Evolutionary conservation across 1,140 invertebrate species (phyloP).

Genomic region (Phymorhynchus buccinoides): DNA sequence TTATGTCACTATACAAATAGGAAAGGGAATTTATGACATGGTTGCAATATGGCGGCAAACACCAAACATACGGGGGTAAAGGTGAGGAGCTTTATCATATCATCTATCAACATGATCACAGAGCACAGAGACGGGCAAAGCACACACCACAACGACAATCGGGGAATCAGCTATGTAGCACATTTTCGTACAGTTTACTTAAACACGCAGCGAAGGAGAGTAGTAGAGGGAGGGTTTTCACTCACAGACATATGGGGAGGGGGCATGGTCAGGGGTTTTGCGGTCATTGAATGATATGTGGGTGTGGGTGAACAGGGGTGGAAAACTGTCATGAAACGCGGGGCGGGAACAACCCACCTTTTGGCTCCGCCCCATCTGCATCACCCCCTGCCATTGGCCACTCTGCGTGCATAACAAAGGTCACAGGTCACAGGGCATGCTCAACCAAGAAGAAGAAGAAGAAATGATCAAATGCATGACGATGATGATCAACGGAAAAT

Average conservation of each 20-base stretch:
- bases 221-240: neutral
- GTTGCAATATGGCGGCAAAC: too few relatives aligned
- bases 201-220: neutral
- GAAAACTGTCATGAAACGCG: neutral
- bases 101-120: too few relatives aligned
- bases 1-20: too few relatives aligned
- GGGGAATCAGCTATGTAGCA: neutral
- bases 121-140: too few relatives aligned
- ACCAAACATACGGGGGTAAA: too few relatives aligned
- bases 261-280: too few relatives aligned
- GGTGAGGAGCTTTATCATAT: too few relatives aligned
- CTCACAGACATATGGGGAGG: neutral
- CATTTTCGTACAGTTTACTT: neutral
- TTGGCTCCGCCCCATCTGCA: slow-evolving; percentile 10
- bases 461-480: neutral
- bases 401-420: slow-evolving; percentile 35
- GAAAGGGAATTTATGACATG: too few relatives aligned
- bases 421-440: slow-evolving; percentile 37
- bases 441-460: neutral
- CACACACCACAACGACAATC: neutral
- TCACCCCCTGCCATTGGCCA: slow-evolving; percentile 37
- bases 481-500: neutral
- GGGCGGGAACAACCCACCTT: slow-evolving; percentile 24
- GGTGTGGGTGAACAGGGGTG: neutral
- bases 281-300: too few relatives aligned